Conservation (phyloP, 2,113 vertebrate species). For the Dipodomys stephensi region DNA sequence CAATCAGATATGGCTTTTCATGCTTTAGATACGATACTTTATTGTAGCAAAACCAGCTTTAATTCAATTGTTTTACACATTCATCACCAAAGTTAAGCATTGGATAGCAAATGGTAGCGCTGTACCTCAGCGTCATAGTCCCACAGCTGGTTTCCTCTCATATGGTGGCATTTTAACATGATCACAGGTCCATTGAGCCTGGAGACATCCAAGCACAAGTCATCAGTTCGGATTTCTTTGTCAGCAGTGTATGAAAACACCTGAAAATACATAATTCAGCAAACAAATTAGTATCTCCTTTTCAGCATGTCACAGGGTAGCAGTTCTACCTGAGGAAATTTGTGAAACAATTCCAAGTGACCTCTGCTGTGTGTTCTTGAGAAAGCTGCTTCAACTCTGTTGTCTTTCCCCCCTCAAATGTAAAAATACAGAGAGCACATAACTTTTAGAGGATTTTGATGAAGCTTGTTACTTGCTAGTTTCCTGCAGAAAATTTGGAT, state of each 20-base stretch:
- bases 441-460: not conserved
- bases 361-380: not conserved
- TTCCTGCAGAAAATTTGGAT: not conserved
- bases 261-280: conserved; percentile 84
- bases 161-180: conserved; percentile 99
- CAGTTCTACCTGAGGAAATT: not conserved
- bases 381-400: not conserved
- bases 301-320: not conserved
- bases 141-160: conserved; percentile 99
- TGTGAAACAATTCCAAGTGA: not conserved
- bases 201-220: conserved; percentile 97
- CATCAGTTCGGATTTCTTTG: conserved; percentile 98
- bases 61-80: conserved; percentile 6
- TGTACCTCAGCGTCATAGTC: conserved; percentile 98
- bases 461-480: not conserved
- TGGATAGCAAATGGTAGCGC: not conserved
- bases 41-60: not conserved
- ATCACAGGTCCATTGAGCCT: conserved; percentile 96
- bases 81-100: not conserved
- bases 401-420: not conserved
- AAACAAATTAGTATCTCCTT: not conserved
- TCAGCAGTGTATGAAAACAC: conserved; percentile 99
- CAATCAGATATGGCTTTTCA: not conserved
- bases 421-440: not conserved
- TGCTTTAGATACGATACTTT: not conserved